Percentiles rank a stretch among this genome's conserved stretches.
Evolutionary conservation across 2,113 vertebrate species (phyloP).

Genomic region (Zapus hudsonius): DNA sequence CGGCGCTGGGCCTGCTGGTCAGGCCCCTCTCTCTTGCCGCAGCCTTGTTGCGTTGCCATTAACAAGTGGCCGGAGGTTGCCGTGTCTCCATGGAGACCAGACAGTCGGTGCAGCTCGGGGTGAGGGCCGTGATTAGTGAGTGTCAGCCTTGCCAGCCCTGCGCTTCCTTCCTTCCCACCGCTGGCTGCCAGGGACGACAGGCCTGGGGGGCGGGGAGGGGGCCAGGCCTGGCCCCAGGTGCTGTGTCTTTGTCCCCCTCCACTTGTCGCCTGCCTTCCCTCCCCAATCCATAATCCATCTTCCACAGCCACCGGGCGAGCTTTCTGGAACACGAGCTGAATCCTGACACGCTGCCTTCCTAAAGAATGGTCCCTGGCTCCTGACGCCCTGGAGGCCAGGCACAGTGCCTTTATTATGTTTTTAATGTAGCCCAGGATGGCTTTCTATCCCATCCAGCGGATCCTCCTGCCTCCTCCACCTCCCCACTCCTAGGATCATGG

Average conservation of each 20-base stretch:
- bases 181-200: conserved; percentile 81
- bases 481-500: neutral
- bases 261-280: conserved; percentile 25
- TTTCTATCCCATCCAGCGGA: no score
- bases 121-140: conserved; percentile 90
- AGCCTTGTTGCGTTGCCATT: conserved; percentile 86
- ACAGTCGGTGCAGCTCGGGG: conserved; percentile 87
- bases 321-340: conserved; percentile 59
- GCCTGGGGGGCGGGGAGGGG: no score
- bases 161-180: conserved; percentile 80
- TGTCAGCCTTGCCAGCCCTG: conserved; percentile 86
- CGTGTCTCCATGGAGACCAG: conserved; percentile 91
- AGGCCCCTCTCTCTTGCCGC: conserved; percentile 66
- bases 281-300: conserved; percentile 58
- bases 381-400: conserved; percentile 7
- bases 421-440: neutral
- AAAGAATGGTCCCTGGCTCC: conserved; percentile 50
- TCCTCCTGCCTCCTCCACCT: neutral
- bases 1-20: conserved; percentile 46
- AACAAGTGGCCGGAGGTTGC: conserved; percentile 90
- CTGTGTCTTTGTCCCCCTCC: conserved; percentile 66
- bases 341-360: conserved; percentile 47
- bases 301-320: conserved; percentile 49
- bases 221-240: conserved; percentile 60
- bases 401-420: neutral